These are phyloP conservation scores for Fopius arisanus DNA, from an alignment of 1,140 invertebrate species.

Conservation along the genomic window DNA sequence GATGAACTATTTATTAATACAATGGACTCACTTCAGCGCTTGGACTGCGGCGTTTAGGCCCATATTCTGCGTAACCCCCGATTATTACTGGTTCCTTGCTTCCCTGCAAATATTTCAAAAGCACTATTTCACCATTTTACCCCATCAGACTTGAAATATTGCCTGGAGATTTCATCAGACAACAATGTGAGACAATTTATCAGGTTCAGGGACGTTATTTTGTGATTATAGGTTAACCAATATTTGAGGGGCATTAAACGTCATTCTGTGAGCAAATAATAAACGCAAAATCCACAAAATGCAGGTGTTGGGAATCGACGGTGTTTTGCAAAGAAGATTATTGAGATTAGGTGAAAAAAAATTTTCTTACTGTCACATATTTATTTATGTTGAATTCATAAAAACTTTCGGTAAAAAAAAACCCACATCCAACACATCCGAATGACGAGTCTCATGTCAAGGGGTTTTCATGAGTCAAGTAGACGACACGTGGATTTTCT, in stretches of 20 bases:
- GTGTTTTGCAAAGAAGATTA: not conserved
- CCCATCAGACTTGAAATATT: not conserved
- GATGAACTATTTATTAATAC: constrained; percentile 9
- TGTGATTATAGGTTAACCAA: not conserved
- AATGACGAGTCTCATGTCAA: not conserved
- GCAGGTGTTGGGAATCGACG: not conserved
- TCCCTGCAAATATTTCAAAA: constrained; percentile 26
- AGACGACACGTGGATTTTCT: not conserved
- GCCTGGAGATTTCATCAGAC: not conserved
- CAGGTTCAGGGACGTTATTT: not conserved
- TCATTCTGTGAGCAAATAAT: not conserved
- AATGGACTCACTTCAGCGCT: constrained; percentile 70
- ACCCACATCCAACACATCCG: not conserved
- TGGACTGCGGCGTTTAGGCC: constrained; percentile 76
- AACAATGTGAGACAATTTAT: not conserved
- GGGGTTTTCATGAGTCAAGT: not conserved
- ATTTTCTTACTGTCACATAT: constrained; percentile 9
- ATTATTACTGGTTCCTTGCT: constrained; percentile 27
- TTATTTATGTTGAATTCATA: constrained; percentile 13
- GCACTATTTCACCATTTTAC: not conserved
- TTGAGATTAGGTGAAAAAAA: not conserved
- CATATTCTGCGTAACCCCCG: constrained; percentile 64
- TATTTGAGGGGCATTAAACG: not conserved
- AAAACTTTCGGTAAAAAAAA: not conserved
- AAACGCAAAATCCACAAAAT: not conserved